phyloP scores from a whole-genome alignment of 2,888 invertebrate genomes.

The Ypsolopha scabrella region DNA sequence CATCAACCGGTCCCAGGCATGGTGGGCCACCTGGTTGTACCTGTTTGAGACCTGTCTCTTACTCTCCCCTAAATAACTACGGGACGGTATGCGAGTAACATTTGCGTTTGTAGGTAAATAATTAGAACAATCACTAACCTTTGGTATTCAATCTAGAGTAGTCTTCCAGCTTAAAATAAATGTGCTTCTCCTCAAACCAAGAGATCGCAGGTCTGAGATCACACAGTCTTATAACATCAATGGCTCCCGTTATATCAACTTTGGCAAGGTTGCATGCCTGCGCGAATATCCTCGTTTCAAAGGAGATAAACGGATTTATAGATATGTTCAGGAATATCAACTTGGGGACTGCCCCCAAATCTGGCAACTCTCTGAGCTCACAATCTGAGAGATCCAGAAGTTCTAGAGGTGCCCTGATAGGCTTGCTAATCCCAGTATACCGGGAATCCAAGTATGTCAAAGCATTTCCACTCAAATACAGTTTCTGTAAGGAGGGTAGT shows the following conservation, averaged over 20 bases:
- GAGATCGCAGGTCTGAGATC: constrained; percentile 32
- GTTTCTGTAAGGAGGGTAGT: constrained; percentile 70
- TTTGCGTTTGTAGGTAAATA: too few species aligned
- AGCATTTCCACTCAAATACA: constrained; percentile 70
- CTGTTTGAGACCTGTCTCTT: too few species aligned
- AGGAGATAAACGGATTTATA: constrained; percentile 56
- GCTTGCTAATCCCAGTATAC: constrained; percentile 49
- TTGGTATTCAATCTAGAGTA: constrained; percentile 41
- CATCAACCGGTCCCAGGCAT: too few species aligned
- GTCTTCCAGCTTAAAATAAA: constrained; percentile 43
- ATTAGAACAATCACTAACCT: constrained; percentile 25
- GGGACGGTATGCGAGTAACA: too few species aligned
- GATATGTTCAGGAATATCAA: constrained; percentile 74
- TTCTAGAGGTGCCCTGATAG: constrained; percentile 69
- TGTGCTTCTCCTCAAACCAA: constrained; percentile 46
- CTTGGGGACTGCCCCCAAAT: constrained; percentile 71
- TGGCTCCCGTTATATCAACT: constrained; percentile 62
- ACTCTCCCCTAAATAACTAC: too few species aligned
- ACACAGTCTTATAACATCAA: constrained; percentile 35
- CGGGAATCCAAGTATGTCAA: constrained; percentile 46
- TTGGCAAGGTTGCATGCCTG: constrained; percentile 71
- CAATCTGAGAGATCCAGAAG: constrained; percentile 73
- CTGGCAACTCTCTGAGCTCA: constrained; percentile 67
- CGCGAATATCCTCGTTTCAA: constrained; percentile 68
- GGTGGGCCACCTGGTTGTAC: too few species aligned